Base-by-base conservation (phyloP, 2,113 vertebrate genomes). In the Oncorhynchus kisutch region DNA sequence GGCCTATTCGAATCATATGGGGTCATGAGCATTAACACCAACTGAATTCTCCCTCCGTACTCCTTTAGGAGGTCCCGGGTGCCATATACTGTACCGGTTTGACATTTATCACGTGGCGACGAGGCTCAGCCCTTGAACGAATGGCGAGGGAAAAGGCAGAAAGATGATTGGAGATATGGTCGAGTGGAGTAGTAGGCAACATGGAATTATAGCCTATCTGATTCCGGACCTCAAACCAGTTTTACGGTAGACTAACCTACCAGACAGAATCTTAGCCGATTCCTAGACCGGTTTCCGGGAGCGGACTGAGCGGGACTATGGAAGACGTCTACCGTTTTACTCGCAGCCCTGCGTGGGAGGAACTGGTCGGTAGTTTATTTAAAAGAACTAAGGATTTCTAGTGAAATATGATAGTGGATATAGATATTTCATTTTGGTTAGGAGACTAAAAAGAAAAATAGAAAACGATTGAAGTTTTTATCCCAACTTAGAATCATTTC, bases 291-390 rank as follows among this genome's bases (percentile, higher is more conserved):
- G 57, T n/a, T 78, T 65, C 57, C 64, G 65, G 79, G 79, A 86
- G 81, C 68, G 16, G 72, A 72, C 74, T 76, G 69, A 82, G 84
- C 74, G 81, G 85, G 82, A 91, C 80, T 78, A 96, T 96, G 95
- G 95, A 45, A 45, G 9, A 95, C 76, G 94, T 92, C 80, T 92
- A 86, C 84, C 91, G 88, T 72, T 94, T 94, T 87, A 88, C 84
- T 85, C 94, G 94, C 83, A 96, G 95, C 90, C 95, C 94, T 65
- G 94, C 90, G 83, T 96, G 96, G 95, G 93, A 94, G 84, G 93
- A 94, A 86, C 90, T 94, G 93, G 93, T 94, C n/a, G 89, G 92
- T 93, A 78, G 24, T 27, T 4, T 11, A 12, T 54, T 54, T 54
- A 54, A 14, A 14, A 4, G 0, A 27, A 64, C 13, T 29, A 29